These are phyloP conservation scores for Melanotaenia duboulayi DNA, from an alignment of 2,113 vertebrate species.

Conservation along the genomic window DNA sequence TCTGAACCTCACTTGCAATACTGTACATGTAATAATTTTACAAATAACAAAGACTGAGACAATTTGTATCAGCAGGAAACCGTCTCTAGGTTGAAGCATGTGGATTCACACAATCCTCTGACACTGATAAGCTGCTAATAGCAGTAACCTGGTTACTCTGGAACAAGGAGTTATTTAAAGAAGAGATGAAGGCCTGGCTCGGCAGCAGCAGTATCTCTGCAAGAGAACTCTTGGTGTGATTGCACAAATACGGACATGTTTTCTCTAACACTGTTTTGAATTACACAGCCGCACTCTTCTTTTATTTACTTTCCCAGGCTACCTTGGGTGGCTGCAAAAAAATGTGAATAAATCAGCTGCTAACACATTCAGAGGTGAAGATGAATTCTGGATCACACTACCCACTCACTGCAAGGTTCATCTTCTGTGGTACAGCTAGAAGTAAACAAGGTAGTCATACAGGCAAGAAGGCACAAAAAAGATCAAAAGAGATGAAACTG, in stretches of 20 bases:
- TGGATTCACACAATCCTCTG: slow-evolving; percentile 1
- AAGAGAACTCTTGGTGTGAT: background rate
- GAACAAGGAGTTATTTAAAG: slow-evolving; percentile 31
- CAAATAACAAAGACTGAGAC: background rate
- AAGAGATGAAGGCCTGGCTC: slow-evolving; percentile 25
- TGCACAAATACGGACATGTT: background rate
- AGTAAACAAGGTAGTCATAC: slow-evolving; percentile 22
- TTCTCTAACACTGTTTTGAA: background rate
- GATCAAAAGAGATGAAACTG: background rate
- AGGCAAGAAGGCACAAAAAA: background rate
- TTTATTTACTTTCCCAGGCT: slow-evolving; percentile 34
- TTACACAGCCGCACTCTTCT: slow-evolving; percentile 4
- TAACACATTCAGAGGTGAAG: slow-evolving; percentile 18
- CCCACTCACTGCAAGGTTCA: slow-evolving; percentile 41
- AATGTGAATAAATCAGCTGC: slow-evolving; percentile 26
- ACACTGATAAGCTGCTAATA: slow-evolving; percentile 16
- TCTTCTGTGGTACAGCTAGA: slow-evolving; percentile 20
- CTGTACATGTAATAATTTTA: background rate
- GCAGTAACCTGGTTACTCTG: slow-evolving; percentile 22
- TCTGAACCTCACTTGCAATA: background rate
- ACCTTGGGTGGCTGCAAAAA: background rate
- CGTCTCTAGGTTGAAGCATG: background rate
- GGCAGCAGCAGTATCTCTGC: background rate
- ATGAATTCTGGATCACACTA: slow-evolving; percentile 24
- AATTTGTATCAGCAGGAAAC: background rate